Evolutionary conservation across 2,888 invertebrate species (phyloP).

Genomic region (Athetis lepigone): DNA sequence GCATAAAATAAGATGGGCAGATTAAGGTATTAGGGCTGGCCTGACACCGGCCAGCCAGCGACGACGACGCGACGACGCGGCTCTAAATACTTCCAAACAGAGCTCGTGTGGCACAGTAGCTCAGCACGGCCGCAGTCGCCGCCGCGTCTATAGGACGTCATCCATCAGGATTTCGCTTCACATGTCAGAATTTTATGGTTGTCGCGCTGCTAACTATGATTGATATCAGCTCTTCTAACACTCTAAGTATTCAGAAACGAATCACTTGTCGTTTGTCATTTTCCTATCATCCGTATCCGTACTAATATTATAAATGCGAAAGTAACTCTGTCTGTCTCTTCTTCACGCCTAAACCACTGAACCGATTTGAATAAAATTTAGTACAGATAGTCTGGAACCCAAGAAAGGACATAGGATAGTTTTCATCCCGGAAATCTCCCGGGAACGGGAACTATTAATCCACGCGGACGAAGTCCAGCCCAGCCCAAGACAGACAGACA

Average conservation of each 20-base stretch:
- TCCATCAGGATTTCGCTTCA: conserved; percentile 48
- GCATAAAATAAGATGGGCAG: conserved; percentile 24
- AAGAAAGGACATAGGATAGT: too few species aligned
- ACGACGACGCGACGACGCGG: background rate
- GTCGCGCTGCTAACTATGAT: conserved; percentile 39
- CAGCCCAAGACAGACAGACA: too few species aligned
- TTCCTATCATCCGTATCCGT: too few species aligned
- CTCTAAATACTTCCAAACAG: too few species aligned
- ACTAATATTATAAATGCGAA: background rate
- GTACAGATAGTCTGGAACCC: too few species aligned
- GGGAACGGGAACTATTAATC: too few species aligned
- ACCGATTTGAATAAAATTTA: too few species aligned
- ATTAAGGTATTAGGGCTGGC: conserved; percentile 18
- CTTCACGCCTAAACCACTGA: too few species aligned
- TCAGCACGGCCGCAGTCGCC: background rate
- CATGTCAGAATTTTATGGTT: conserved; percentile 40
- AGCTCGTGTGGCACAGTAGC: background rate
- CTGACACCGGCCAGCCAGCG: background rate
- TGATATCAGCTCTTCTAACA: conserved; percentile 39
- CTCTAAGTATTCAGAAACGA: conserved; percentile 8
- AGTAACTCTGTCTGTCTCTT: too few species aligned
- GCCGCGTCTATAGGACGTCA: conserved; percentile 11
- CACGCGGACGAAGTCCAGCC: too few species aligned
- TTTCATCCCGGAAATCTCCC: too few species aligned
- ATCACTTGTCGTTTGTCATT: conserved; percentile 6